A percentile compares a stretch with the other conserved stretches of the same genome.
These are phyloP conservation scores for Paragorgia papillata DNA, from an alignment of 92 coral and sea anemone genomes.

Conservation along the genomic window DNA sequence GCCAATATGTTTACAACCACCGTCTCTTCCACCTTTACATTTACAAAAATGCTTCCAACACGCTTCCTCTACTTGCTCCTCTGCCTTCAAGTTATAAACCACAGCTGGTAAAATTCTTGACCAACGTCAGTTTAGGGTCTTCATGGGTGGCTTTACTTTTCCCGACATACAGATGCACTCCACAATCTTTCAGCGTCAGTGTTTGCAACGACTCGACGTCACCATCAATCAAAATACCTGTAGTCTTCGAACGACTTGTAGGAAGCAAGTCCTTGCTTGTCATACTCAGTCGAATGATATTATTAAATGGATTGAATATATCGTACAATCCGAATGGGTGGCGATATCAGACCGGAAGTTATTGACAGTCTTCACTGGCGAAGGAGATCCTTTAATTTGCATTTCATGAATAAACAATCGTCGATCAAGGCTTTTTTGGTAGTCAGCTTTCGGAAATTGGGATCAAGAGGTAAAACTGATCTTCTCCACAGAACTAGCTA, in stretches of 20 bases:
- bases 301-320: too few relatives aligned
- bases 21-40: slow-evolving; percentile 39
- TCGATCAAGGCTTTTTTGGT: too few relatives aligned
- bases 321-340: too few relatives aligned
- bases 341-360: too few relatives aligned
- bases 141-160: slow-evolving; percentile 58
- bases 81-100: slow-evolving; percentile 22
- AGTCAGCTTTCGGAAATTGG: too few relatives aligned
- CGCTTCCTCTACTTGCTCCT: slow-evolving; percentile 27
- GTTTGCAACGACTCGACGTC: slow-evolving; percentile 64
- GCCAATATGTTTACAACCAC: slow-evolving; percentile 28
- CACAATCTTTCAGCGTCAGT: slow-evolving; percentile 53
- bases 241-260: slow-evolving; percentile 24
- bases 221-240: slow-evolving; percentile 58
- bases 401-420: too few relatives aligned
- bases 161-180: slow-evolving; percentile 64
- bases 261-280: slow-evolving; percentile 32
- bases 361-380: too few relatives aligned
- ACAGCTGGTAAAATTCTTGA: slow-evolving; percentile 8
- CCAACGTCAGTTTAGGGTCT: slow-evolving; percentile 37
- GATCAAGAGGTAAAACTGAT: too few relatives aligned
- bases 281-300: too few relatives aligned
- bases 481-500: too few relatives aligned
- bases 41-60: too few relatives aligned
- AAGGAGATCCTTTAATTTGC: too few relatives aligned